Conservation (phyloP, 2,113 vertebrate genomes). For the Physeter macrocephalus region DNA sequence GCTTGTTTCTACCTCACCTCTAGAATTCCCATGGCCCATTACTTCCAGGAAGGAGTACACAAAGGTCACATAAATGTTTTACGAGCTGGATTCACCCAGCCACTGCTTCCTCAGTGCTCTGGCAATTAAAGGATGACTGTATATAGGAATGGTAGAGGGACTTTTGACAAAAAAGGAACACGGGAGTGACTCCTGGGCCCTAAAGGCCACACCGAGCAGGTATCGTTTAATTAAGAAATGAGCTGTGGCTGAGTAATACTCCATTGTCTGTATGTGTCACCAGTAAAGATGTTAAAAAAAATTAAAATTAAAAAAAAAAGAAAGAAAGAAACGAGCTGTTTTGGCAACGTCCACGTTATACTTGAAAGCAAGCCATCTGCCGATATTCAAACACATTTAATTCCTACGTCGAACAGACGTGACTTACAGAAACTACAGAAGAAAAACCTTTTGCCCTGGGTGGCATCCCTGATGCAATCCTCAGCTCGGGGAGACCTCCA, state of each 20-base stretch:
- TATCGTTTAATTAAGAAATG: neutral
- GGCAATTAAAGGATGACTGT: conserved; percentile 52
- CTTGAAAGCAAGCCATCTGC: conserved; percentile 36
- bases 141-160: conserved; percentile 54
- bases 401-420: neutral
- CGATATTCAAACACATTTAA: neutral
- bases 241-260: neutral
- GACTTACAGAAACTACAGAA: conserved; percentile 14
- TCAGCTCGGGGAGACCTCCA: conserved; percentile 76
- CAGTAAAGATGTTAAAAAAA: too few species aligned
- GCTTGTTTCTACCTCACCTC: neutral
- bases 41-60: neutral
- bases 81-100: neutral
- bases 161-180: conserved; percentile 57
- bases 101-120: conserved; percentile 40
- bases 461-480: conserved; percentile 54
- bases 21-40: neutral
- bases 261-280: too few species aligned
- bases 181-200: conserved; percentile 60
- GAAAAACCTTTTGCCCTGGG: conserved; percentile 39
- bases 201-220: neutral
- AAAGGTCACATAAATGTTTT: conserved; percentile 33
- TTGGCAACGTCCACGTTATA: conserved; percentile 43
- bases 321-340: neutral
- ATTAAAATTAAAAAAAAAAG: too few species aligned